Percentiles rank a stretch among this genome's conserved stretches.
phyloP scores from a whole-genome alignment of 2,113 vertebrate species.

The Diphyllodes magnificus region DNA sequence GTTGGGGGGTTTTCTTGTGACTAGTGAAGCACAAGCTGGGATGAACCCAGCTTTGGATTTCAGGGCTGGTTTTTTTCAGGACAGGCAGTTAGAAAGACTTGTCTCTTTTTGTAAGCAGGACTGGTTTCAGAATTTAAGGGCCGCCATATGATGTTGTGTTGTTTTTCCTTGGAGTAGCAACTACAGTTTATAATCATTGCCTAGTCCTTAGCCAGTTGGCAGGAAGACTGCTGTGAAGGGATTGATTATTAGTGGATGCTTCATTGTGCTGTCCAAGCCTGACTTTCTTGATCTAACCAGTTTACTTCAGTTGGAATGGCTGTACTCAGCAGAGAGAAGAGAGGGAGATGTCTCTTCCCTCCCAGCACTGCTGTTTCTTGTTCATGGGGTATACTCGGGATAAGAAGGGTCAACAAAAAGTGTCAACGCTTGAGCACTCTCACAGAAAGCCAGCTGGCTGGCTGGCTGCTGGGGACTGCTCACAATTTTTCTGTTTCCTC shows the following conservation, averaged over 20 bases:
- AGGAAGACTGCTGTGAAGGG: constrained; percentile 13
- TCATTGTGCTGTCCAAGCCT: constrained; percentile 35
- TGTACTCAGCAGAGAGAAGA: not conserved
- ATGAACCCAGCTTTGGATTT: not conserved
- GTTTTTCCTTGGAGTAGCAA: not conserved
- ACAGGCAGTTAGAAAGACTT: not conserved
- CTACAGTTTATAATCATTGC: constrained; percentile 28
- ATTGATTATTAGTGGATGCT: constrained; percentile 50
- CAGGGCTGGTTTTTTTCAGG: not conserved
- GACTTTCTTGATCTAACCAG: constrained; percentile 41
- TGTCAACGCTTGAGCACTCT: not conserved
- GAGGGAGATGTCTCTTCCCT: not conserved
- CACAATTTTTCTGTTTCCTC: not conserved
- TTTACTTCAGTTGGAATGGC: constrained; percentile 17
- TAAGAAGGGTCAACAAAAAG: constrained; percentile 2
- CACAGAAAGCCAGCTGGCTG: not conserved
- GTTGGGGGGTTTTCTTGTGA: not conserved
- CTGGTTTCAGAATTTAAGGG: constrained; percentile 6
- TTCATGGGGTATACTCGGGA: not conserved
- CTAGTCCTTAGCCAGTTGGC: constrained; percentile 27
- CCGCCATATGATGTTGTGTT: not conserved
- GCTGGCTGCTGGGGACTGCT: not conserved
- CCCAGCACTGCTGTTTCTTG: not conserved
- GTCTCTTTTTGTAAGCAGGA: not conserved
- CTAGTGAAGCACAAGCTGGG: not conserved